A percentile compares a stretch with the other conserved stretches of the same genome.
Evolutionary conservation across 1,140 invertebrate genomes (phyloP).

Genomic region (Lethrus apterus): DNA sequence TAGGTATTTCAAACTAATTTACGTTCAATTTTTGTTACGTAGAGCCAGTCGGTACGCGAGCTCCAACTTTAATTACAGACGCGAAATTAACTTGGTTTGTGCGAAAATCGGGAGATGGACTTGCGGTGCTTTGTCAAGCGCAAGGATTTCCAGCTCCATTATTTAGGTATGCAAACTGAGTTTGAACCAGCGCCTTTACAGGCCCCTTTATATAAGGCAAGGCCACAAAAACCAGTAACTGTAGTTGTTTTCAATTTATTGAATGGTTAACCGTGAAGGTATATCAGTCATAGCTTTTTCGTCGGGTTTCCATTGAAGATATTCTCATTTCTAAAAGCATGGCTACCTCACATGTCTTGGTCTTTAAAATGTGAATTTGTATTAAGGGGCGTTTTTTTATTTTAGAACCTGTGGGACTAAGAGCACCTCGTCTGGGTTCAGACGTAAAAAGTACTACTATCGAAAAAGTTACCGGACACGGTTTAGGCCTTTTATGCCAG

Average conservation of each 20-base stretch:
- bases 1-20: slow-evolving; percentile 45
- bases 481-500: slow-evolving; percentile 54
- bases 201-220: too few species aligned
- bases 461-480: slow-evolving; percentile 45
- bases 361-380: too few species aligned
- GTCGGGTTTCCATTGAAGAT: too few species aligned
- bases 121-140: slow-evolving; percentile 57
- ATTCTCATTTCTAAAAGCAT: too few species aligned
- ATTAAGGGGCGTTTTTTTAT: slow-evolving; percentile 20
- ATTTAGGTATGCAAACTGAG: slow-evolving; percentile 12
- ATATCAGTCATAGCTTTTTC: too few species aligned
- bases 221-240: too few species aligned
- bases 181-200: too few species aligned
- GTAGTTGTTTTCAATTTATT: too few species aligned
- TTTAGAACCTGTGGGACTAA: slow-evolving; percentile 65
- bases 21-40: slow-evolving; percentile 30
- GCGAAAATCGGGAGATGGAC: slow-evolving; percentile 30
- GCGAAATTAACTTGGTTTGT: slow-evolving; percentile 49
- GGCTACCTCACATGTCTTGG: too few species aligned
- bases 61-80: slow-evolving; percentile 57
- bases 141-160: slow-evolving; percentile 45
- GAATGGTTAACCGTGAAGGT: too few species aligned
- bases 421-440: slow-evolving; percentile 47
- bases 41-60: slow-evolving; percentile 66
- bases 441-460: slow-evolving; percentile 36